phyloP scores from a whole-genome alignment of 2,888 invertebrate species.

The Leucophenga montana region DNA sequence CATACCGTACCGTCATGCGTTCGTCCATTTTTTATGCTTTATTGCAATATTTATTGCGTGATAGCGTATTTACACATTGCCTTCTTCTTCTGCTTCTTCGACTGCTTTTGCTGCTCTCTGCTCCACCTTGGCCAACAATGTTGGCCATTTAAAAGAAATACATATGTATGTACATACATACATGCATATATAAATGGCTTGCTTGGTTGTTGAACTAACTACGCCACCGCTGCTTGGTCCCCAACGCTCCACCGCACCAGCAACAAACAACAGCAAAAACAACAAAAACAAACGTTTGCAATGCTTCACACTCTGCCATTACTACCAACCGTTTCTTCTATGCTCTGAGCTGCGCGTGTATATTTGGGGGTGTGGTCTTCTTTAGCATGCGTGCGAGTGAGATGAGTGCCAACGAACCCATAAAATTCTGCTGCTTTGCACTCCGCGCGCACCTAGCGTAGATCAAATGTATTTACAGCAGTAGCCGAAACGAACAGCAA shows the following conservation, averaged over 20 bases:
- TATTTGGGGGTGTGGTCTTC: slow-evolving; percentile 15
- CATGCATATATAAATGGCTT: not conserved
- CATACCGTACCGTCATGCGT: too few relatives aligned
- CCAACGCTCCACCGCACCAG: too few relatives aligned
- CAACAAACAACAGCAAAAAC: too few relatives aligned
- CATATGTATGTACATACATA: not conserved
- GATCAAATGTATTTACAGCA: slow-evolving; percentile 13
- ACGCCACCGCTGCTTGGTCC: not conserved
- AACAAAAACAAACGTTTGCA: too few relatives aligned
- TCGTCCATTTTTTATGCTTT: not conserved
- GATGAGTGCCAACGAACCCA: slow-evolving; percentile 1
- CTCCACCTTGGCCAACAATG: too few relatives aligned
- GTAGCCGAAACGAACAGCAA: not conserved
- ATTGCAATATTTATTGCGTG: slow-evolving; percentile 18
- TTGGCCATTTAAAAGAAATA: not conserved
- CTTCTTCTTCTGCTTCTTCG: too few relatives aligned
- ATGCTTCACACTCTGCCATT: too few relatives aligned
- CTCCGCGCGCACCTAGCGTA: not conserved
- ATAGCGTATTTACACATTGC: not conserved
- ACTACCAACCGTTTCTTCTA: too few relatives aligned
- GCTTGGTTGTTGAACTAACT: slow-evolving; percentile 23
- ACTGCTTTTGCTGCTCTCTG: too few relatives aligned
- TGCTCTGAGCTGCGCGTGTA: too few relatives aligned
- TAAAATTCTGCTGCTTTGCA: not conserved
- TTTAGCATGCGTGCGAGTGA: not conserved